phyloP scores from a whole-genome alignment of 2,797 vertebrate species.

The Momotus momota region DNA sequence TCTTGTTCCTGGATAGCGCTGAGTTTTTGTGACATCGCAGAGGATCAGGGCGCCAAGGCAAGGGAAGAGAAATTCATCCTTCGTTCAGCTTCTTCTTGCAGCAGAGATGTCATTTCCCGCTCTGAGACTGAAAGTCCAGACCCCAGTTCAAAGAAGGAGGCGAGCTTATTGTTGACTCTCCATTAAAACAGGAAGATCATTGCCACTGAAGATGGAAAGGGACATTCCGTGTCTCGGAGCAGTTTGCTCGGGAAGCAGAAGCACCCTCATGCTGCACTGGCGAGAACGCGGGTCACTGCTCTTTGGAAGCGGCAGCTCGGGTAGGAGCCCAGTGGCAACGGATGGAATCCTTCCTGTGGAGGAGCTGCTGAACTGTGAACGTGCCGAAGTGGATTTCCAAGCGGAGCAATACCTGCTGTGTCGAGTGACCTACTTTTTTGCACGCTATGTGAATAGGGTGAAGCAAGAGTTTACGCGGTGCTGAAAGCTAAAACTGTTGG shows the following conservation, averaged over 20 bases:
- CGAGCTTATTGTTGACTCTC: not conserved
- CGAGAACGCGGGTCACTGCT: not conserved
- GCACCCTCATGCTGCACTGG: rapidly evolving
- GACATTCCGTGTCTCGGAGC: not conserved
- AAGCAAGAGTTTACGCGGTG: not conserved
- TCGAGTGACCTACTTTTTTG: conserved; percentile 40
- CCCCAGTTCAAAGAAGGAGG: rapidly evolving
- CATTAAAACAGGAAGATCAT: not conserved
- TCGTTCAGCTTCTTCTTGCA: not conserved
- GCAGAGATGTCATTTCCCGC: not conserved
- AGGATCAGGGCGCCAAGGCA: not conserved
- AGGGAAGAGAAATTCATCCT: not conserved
- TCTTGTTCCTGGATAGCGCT: not conserved
- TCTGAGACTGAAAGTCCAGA: not conserved
- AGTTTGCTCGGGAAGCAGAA: not conserved
- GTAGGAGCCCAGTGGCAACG: not conserved
- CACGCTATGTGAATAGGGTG: not conserved
- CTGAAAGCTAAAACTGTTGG: not conserved
- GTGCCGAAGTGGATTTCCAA: not conserved
- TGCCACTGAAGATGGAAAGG: not conserved
- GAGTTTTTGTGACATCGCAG: not conserved
- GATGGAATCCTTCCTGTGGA: not conserved
- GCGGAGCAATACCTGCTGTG: not conserved
- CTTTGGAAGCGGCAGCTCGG: not conserved
- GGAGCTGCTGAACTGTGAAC: not conserved